A percentile compares a stretch with the other conserved stretches of the same genome.
These are phyloP conservation scores for Zosterops borbonicus DNA, from an alignment of 2,113 vertebrate species.

Conservation along the genomic window DNA sequence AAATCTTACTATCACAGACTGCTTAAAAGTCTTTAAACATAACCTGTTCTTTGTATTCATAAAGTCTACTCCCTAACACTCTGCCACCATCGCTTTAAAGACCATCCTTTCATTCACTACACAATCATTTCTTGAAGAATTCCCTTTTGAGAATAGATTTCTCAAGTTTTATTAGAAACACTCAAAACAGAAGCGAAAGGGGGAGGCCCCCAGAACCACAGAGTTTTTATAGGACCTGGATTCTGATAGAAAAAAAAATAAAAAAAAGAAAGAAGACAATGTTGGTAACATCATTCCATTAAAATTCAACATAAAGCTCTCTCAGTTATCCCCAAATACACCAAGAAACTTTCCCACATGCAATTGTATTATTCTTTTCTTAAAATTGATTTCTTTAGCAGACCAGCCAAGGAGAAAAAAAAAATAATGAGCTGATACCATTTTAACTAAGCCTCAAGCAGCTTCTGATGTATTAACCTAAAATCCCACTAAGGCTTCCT, in stretches of 20 bases:
- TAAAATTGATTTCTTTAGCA: constrained; percentile 13
- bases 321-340: background rate
- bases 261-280: background rate
- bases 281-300: background rate
- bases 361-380: background rate
- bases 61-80: background rate
- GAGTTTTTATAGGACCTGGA: background rate
- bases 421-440: background rate
- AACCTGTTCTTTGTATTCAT: background rate
- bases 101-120: background rate
- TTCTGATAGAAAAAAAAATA: background rate
- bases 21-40: background rate
- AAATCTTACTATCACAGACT: background rate
- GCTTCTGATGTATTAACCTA: background rate
- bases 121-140: background rate
- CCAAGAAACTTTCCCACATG: background rate
- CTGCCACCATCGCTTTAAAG: background rate
- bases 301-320: background rate
- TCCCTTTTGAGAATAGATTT: background rate
- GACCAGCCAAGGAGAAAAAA: background rate
- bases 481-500: constrained; percentile 3
- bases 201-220: background rate
- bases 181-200: background rate
- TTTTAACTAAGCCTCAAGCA: constrained; percentile 23
- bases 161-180: background rate